Conservation (phyloP, 2,797 vertebrate genomes). For the Halcyon badia region DNA sequence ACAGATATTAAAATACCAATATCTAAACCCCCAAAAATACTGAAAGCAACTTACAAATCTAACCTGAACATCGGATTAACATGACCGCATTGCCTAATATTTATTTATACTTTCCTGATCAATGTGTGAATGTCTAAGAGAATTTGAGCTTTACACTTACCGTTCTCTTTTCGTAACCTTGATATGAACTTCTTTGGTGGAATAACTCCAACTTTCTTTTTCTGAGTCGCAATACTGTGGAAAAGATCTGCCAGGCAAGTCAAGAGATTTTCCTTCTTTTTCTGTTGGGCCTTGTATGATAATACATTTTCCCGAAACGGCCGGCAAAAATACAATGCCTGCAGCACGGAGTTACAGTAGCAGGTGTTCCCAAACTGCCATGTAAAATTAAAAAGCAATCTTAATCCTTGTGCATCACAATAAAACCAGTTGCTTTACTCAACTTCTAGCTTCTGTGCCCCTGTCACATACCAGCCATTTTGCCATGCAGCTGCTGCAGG, state of each 20-base stretch:
- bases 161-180: conserved; percentile 94
- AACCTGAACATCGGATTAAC: background rate
- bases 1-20: background rate
- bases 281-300: conserved; percentile 97
- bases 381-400: conserved; percentile 5
- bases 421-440: background rate
- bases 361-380: conserved; percentile 97
- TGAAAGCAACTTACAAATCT: background rate
- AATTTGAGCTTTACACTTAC: conserved; percentile 78
- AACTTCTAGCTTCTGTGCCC: background rate
- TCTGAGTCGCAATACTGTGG: conserved; percentile 97
- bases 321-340: conserved; percentile 96
- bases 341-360: conserved; percentile 98
- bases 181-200: conserved; percentile 99
- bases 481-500: background rate
- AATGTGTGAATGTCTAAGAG: background rate
- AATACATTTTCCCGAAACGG: conserved; percentile 97
- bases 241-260: conserved; percentile 98
- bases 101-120: background rate
- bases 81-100: background rate
- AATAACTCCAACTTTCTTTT: conserved; percentile 98
- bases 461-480: background rate
- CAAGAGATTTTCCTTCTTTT: conserved; percentile 98
- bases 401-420: background rate
- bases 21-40: background rate